Evolutionary conservation across 2,113 vertebrate species (phyloP).

Genomic region (Anseranas semipalmata): DNA sequence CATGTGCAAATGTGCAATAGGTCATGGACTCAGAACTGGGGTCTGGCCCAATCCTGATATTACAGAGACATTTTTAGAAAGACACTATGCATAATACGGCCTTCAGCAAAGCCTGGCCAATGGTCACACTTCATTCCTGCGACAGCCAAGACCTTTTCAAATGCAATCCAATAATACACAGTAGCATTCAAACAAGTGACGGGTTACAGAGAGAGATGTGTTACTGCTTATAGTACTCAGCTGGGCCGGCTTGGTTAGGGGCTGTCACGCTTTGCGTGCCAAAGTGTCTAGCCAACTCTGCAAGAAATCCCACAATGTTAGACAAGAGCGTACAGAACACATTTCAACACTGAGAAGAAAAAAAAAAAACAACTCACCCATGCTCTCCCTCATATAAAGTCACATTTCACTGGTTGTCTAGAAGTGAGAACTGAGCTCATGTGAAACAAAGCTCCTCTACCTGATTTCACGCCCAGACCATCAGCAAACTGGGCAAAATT

Average conservation of each 20-base stretch:
- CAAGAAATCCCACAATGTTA: conserved; percentile 63
- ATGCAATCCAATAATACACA: conserved; percentile 64
- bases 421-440: neutral
- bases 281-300: conserved; percentile 65
- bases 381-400: neutral
- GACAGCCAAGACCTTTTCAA: conserved; percentile 60
- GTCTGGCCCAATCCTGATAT: conserved; percentile 41
- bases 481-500: neutral
- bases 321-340: conserved; percentile 50
- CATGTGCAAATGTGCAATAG: conserved; percentile 44
- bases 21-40: conserved; percentile 55
- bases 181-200: conserved; percentile 54
- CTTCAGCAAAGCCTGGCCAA: conserved; percentile 50
- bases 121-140: conserved; percentile 67
- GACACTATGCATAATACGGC: conserved; percentile 9
- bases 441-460: conserved; percentile 38
- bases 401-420: neutral
- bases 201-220: conserved; percentile 60
- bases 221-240: conserved; percentile 46
- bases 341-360: neutral
- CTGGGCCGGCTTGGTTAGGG: conserved; percentile 39
- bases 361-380: neutral
- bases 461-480: conserved; percentile 38
- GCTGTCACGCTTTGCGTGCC: conserved; percentile 57
- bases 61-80: conserved; percentile 64